Percentiles rank a stretch among this genome's conserved stretches.
These are phyloP conservation scores for Cephalopterus ornatus DNA, from an alignment of 2,113 vertebrate genomes.

Conservation along the genomic window DNA sequence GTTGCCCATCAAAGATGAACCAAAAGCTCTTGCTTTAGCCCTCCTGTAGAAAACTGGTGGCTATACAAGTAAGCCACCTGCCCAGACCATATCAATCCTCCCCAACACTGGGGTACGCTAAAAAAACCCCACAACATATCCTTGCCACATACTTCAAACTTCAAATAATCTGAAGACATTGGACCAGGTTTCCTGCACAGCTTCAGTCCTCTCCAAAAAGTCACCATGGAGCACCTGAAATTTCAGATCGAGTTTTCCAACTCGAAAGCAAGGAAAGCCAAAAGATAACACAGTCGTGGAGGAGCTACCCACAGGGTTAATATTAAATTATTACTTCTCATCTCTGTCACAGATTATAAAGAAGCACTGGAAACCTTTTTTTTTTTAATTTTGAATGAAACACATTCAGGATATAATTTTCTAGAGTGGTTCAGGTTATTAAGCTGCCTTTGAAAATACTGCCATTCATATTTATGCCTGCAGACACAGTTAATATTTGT, in stretches of 20 bases:
- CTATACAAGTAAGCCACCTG: neutral
- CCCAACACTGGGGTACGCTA: neutral
- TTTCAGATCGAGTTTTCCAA: neutral
- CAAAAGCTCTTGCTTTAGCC: neutral
- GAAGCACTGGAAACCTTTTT: neutral
- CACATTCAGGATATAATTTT: neutral
- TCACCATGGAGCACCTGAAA: neutral
- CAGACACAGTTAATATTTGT: slow-evolving; percentile 4
- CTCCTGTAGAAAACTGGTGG: neutral
- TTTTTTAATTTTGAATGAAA: neutral
- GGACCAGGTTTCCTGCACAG: neutral
- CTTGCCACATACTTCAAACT: neutral
- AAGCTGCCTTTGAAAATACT: slow-evolving; percentile 13
- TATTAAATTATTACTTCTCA: neutral
- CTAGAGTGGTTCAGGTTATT: slow-evolving; percentile 8
- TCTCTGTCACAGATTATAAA: neutral
- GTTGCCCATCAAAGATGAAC: neutral
- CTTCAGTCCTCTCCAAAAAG: neutral
- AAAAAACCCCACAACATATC: neutral
- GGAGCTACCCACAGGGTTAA: neutral
- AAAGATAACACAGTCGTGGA: neutral
- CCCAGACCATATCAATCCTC: neutral
- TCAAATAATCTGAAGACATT: neutral
- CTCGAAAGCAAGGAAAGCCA: neutral
- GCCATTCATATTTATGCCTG: neutral